Conservation (phyloP, 2,888 invertebrate species). For the Cheiracanthium punctorium region DNA sequence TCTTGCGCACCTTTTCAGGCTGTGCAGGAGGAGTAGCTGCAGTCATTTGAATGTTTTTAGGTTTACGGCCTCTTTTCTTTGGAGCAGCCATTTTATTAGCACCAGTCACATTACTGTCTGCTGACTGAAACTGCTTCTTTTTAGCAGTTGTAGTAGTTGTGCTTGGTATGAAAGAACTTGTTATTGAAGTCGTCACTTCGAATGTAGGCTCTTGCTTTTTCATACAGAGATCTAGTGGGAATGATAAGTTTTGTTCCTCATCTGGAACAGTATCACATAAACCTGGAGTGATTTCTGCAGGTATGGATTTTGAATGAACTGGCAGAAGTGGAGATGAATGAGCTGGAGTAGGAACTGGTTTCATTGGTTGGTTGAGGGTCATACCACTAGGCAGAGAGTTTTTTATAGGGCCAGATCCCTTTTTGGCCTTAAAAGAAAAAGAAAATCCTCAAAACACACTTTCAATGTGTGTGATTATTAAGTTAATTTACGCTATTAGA, state of each 20-base stretch:
- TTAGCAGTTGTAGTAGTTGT: conserved; percentile 28
- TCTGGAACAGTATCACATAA: conserved; percentile 35
- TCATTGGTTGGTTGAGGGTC: conserved; percentile 47
- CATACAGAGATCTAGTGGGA: conserved; percentile 70
- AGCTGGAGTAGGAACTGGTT: conserved; percentile 70
- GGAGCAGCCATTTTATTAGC: conserved; percentile 47
- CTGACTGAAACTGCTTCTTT: conserved; percentile 38
- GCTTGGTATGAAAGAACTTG: conserved; percentile 43
- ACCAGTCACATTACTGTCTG: conserved; percentile 31
- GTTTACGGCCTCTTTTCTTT: conserved; percentile 56
- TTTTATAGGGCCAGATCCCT: conserved; percentile 8
- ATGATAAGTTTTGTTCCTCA: conserved; percentile 61
- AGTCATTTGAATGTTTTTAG: conserved; percentile 42
- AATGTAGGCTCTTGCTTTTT: conserved; percentile 66
- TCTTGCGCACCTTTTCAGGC: conserved; percentile 65
- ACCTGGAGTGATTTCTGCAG: conserved; percentile 28
- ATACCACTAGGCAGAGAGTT: conserved; percentile 40
- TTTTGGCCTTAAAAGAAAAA: conserved; percentile 1
- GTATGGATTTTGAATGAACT: conserved; percentile 43
- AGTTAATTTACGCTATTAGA: too few species aligned
- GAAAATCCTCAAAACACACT: too few species aligned
- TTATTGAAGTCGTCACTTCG: conserved; percentile 58
- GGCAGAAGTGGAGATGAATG: conserved; percentile 62
- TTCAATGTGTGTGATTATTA: too few species aligned
- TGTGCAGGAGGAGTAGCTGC: conserved; percentile 20